These are phyloP conservation scores for Acheta domesticus DNA, from an alignment of 2,888 invertebrate genomes.

Conservation along the genomic window DNA sequence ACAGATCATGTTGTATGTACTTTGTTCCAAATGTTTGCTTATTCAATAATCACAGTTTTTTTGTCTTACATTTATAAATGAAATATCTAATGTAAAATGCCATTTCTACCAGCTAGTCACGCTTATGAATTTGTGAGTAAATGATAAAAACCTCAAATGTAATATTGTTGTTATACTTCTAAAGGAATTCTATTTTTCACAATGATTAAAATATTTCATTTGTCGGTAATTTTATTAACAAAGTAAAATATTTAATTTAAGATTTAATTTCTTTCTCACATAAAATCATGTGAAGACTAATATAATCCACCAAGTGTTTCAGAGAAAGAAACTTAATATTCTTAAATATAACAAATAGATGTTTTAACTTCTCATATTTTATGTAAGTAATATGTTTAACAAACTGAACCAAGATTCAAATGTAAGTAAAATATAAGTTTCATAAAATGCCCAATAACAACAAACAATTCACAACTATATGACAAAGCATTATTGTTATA, in stretches of 20 bases:
- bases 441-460: conserved; percentile 25
- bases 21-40: neutral
- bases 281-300: too few species aligned
- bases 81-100: neutral
- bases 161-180: too few species aligned
- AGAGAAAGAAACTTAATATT: neutral
- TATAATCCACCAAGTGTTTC: too few species aligned
- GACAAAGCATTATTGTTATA: conserved; percentile 32
- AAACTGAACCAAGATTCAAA: neutral
- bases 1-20: neutral
- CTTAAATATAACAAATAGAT: neutral
- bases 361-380: too few species aligned
- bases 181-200: too few species aligned
- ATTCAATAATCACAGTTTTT: neutral
- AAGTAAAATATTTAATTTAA: too few species aligned
- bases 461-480: conserved; percentile 24
- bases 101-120: neutral
- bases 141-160: neutral
- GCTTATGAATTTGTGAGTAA: neutral
- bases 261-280: too few species aligned
- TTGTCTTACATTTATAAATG: neutral
- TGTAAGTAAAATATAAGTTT: neutral
- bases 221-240: too few species aligned
- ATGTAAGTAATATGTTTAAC: neutral
- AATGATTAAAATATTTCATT: too few species aligned